phyloP scores from a whole-genome alignment of 64 coral and sea anemone species.

The Dendrophyllia cribrosa region DNA sequence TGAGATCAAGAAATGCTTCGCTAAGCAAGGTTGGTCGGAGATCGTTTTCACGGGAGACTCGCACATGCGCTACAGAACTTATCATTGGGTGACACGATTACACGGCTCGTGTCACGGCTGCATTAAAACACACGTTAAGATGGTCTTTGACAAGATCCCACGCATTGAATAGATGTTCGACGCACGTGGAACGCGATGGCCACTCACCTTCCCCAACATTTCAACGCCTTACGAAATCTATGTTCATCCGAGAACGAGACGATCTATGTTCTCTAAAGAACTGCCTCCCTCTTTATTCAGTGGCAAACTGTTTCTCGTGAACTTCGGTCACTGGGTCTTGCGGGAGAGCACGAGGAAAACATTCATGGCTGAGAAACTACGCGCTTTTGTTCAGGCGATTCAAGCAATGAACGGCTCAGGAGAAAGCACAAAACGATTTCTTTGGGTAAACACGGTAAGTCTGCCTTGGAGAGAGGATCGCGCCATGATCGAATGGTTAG shows the following conservation, averaged over 20 bases:
- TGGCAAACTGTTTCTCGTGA: conserved; percentile 90
- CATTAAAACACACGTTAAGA: conserved; percentile 94
- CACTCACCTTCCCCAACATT: conserved; percentile 88
- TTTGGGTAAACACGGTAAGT: conserved; percentile 97
- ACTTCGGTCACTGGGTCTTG: conserved; percentile 97
- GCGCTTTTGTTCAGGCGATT: conserved; percentile 77
- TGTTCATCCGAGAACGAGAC: conserved; percentile 78
- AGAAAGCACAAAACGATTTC: conserved; percentile 59
- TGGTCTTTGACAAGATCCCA: conserved; percentile 97
- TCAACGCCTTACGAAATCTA: conserved; percentile 89
- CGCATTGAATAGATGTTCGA: conserved; percentile 99
- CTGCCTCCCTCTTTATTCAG: conserved; percentile 78
- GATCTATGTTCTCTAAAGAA: conserved; percentile 90
- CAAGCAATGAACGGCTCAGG: conserved; percentile 70
- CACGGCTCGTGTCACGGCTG: conserved; percentile 92
- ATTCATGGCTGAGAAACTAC: conserved; percentile 81
- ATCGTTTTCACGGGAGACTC: conserved; percentile 96
- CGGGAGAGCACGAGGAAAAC: conserved; percentile 83
- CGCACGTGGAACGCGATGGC: conserved; percentile 96
- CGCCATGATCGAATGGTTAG: conserved; percentile 83
- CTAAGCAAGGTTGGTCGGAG: conserved; percentile 88
- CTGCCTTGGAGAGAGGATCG: conserved; percentile 92
- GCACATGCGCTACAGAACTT: conserved; percentile 95
- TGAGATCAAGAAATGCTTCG: conserved; percentile 97
- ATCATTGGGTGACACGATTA: conserved; percentile 96